phyloP scores from a whole-genome alignment of 2,797 vertebrate genomes.

The Clarias platycephalus region DNA sequence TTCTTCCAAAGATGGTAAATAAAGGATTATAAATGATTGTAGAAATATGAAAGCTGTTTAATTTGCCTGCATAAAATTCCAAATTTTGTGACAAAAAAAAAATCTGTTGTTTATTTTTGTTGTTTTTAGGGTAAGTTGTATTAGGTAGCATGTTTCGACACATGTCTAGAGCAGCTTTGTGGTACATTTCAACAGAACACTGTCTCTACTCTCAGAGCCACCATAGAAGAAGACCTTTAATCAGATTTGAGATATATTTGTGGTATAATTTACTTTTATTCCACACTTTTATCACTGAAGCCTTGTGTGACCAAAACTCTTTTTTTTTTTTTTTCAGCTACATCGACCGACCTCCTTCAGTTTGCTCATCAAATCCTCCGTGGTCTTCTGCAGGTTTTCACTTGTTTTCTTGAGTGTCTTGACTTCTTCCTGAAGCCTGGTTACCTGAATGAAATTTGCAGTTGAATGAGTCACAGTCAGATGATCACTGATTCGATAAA shows the following conservation, averaged over 20 bases:
- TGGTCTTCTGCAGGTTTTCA: constrained; percentile 83
- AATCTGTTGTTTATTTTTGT: too few species aligned
- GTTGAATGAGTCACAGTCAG: not conserved
- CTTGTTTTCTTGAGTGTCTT: constrained; percentile 79
- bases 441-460: constrained; percentile 70
- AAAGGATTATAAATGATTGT: too few species aligned
- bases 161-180: too few species aligned
- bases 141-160: too few species aligned
- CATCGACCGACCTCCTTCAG: constrained; percentile 84
- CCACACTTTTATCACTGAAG: not conserved
- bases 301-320: too few species aligned
- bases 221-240: not conserved
- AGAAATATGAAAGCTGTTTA: too few species aligned
- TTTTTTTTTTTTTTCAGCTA: not conserved
- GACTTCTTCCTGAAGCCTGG: constrained; percentile 82
- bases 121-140: too few species aligned
- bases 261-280: not conserved
- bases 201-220: too few species aligned
- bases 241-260: not conserved
- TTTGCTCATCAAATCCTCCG: constrained; percentile 87
- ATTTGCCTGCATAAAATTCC: too few species aligned
- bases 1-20: too few species aligned
- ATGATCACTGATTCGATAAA: not conserved
- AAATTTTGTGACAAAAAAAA: too few species aligned
- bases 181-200: too few species aligned